Evolutionary conservation across 2,113 vertebrate species (phyloP).

Genomic region (Tachysurus vachellii): DNA sequence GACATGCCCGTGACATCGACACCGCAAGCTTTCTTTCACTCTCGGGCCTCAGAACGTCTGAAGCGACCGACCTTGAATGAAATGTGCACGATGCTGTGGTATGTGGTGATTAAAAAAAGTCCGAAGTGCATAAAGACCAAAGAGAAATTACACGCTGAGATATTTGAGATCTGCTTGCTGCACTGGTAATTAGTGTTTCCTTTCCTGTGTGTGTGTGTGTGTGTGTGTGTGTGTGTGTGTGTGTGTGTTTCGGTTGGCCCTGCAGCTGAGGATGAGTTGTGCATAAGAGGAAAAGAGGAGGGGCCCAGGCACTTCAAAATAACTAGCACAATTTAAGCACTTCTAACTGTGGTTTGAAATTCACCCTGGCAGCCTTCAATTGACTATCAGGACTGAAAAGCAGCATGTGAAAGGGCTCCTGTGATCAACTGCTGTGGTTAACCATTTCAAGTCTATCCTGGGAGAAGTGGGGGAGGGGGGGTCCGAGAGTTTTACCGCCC

Average conservation of each 20-base stretch:
- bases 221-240: conserved; percentile 23
- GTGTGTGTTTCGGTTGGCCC: conserved; percentile 21
- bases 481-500: conserved; percentile 33
- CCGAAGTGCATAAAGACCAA: conserved; percentile 23
- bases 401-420: not conserved
- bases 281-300: not conserved
- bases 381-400: not conserved
- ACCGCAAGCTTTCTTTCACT: not conserved
- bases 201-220: not conserved
- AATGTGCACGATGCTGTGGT: not conserved
- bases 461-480: conserved; percentile 39
- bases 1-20: conserved; percentile 33
- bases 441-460: conserved; percentile 31
- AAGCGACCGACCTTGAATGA: conserved; percentile 20
- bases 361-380: conserved; percentile 10
- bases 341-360: conserved; percentile 29
- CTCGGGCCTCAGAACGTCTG: not conserved
- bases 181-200: conserved; percentile 34
- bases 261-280: conserved; percentile 31
- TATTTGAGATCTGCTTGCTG: conserved; percentile 32
- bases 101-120: conserved; percentile 19
- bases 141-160: conserved; percentile 24
- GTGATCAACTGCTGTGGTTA: conserved; percentile 32
- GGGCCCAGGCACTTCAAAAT: conserved; percentile 34
- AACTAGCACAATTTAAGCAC: conserved; percentile 24